These are phyloP conservation scores for Drosophila eohydei DNA, from an alignment of 2,888 invertebrate genomes.

Conservation along the genomic window DNA sequence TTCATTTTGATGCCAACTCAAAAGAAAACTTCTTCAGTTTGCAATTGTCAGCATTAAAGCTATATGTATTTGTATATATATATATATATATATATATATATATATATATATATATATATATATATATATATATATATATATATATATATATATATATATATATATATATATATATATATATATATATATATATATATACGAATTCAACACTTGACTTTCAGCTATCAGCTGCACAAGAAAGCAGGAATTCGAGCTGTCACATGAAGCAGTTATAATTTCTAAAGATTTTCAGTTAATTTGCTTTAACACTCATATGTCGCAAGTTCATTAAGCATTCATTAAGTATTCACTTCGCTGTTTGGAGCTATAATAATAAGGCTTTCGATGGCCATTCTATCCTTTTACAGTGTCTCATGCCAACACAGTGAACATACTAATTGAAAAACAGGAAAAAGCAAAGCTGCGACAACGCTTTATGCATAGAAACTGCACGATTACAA, in stretches of 20 bases:
- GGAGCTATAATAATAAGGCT: not conserved
- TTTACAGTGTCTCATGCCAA: constrained; percentile 8
- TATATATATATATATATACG: not conserved
- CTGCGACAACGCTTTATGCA: constrained; percentile 30
- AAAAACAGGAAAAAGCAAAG: constrained; percentile 8
- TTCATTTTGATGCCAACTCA: not conserved
- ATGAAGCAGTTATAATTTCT: not conserved
- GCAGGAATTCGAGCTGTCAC: not conserved
- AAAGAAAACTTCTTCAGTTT: not conserved
- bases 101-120: too few species aligned
- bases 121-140: too few species aligned
- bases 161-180: not conserved
- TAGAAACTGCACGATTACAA: constrained; percentile 44
- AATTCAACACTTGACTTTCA: not conserved
- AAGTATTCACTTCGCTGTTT: constrained; percentile 14
- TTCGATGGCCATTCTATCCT: not conserved
- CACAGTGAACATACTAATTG: constrained; percentile 44
- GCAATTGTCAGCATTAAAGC: not conserved
- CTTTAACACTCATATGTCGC: not conserved
- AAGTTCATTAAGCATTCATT: constrained; percentile 2
- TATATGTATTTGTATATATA: too few species aligned
- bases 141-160: not conserved
- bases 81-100: too few species aligned
- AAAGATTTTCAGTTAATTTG: not conserved
- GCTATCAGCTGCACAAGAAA: not conserved